These are phyloP conservation scores for Camptogramma bilineatum DNA, from an alignment of 2,888 invertebrate species.

Conservation along the genomic window DNA sequence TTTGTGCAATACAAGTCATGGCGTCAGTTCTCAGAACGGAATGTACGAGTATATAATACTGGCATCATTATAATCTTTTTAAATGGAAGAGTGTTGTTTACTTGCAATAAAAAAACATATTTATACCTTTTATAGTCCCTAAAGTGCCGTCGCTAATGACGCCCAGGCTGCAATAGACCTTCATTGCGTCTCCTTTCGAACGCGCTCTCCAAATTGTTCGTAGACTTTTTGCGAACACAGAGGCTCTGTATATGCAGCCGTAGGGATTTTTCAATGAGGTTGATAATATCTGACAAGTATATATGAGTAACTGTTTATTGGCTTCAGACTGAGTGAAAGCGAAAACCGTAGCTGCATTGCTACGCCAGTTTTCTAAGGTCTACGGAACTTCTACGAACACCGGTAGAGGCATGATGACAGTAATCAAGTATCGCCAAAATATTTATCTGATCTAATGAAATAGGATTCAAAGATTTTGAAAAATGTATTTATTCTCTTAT, in stretches of 20 bases:
- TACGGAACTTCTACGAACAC: constrained; percentile 8
- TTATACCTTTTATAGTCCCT: constrained; percentile 70
- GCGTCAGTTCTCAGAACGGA: neutral
- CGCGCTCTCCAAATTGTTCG: constrained; percentile 63
- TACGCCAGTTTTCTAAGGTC: neutral
- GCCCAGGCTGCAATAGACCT: constrained; percentile 60
- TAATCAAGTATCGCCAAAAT: too few species aligned
- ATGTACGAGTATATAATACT: neutral
- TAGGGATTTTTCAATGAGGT: constrained; percentile 65
- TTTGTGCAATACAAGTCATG: neutral
- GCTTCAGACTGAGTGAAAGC: neutral
- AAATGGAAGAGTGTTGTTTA: constrained; percentile 24
- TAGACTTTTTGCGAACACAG: constrained; percentile 61
- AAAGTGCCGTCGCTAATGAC: constrained; percentile 75
- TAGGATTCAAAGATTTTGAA: too few species aligned
- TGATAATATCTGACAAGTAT: constrained; percentile 49
- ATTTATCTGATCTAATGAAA: too few species aligned
- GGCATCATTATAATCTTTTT: constrained; percentile 6
- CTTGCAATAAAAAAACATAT: constrained; percentile 21
- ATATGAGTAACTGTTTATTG: neutral
- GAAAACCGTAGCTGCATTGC: constrained; percentile 6
- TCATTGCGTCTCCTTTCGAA: constrained; percentile 41
- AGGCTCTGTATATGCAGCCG: constrained; percentile 67
- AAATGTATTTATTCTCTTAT: too few species aligned
- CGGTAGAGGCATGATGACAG: too few species aligned